Conservation (phyloP, 2,113 vertebrate species). For the Hypomesus transpacificus region DNA sequence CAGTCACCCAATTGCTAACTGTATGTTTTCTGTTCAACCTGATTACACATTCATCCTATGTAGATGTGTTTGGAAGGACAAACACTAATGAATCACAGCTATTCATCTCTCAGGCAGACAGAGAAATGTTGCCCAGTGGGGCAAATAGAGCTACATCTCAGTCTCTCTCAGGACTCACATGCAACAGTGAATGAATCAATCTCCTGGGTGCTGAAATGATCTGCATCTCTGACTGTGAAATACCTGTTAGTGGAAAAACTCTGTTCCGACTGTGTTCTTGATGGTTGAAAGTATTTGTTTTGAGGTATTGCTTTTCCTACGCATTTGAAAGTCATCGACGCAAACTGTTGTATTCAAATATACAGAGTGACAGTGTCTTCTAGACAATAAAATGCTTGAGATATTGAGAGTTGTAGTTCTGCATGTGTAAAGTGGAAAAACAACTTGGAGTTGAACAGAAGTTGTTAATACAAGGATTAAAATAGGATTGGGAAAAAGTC, state of each 20-base stretch:
- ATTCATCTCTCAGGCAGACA: conserved; percentile 21
- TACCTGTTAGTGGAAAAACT: no score
- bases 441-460: no score
- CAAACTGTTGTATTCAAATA: conserved; percentile 21
- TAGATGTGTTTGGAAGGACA: conserved; percentile 31
- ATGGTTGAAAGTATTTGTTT: background rate
- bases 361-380: no score
- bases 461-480: no score
- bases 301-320: background rate
- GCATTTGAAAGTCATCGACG: background rate
- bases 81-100: conserved; percentile 10
- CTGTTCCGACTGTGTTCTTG: no score
- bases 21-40: conserved; percentile 42
- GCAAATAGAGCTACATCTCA: conserved; percentile 19
- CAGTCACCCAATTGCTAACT: conserved; percentile 9
- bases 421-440: no score
- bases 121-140: conserved; percentile 27
- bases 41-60: conserved; percentile 22
- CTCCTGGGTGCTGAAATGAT: conserved; percentile 11
- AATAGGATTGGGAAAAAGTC: no score
- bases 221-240: no score
- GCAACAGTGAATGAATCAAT: conserved; percentile 2
- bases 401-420: no score
- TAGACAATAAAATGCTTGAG: no score
- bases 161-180: conserved; percentile 7